These are phyloP conservation scores for Athalia cordata DNA, from an alignment of 2,888 invertebrate species.

Conservation along the genomic window DNA sequence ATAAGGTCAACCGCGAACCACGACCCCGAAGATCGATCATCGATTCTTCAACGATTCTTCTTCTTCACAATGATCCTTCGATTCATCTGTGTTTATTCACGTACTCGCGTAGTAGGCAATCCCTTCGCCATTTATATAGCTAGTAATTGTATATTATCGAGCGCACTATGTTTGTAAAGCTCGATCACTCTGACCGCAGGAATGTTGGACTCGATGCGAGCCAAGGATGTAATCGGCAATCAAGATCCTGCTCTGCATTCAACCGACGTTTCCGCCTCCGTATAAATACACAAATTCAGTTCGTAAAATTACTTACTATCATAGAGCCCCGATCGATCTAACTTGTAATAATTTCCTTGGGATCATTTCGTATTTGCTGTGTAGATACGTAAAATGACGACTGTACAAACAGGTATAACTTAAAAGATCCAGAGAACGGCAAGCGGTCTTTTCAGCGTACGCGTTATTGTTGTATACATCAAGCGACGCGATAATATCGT, in stretches of 20 bases:
- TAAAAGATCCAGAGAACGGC: not conserved
- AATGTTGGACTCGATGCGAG: slow-evolving; percentile 26
- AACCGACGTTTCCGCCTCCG: slow-evolving; percentile 9
- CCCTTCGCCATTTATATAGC: slow-evolving; percentile 25
- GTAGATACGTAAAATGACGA: not conserved
- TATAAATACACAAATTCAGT: slow-evolving; percentile 2
- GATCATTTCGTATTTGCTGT: no score
- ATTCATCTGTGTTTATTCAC: slow-evolving; percentile 33
- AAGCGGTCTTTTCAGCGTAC: not conserved
- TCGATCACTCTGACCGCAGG: slow-evolving; percentile 29
- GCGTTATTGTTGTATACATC: no score
- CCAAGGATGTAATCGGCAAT: slow-evolving; percentile 30
- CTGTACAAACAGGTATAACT: not conserved
- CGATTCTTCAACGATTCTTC: not conserved
- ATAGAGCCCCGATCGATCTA: not conserved
- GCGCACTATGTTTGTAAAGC: slow-evolving; percentile 32
- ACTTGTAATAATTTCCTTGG: not conserved
- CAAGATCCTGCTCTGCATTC: slow-evolving; percentile 21
- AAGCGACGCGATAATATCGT: not conserved
- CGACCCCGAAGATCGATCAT: slow-evolving; percentile 34
- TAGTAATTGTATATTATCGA: slow-evolving; percentile 41
- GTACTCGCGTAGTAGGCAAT: slow-evolving; percentile 25
- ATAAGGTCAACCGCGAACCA: slow-evolving; percentile 25
- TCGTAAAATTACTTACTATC: not conserved
- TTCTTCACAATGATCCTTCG: not conserved